phyloP scores from a whole-genome alignment of 2,888 invertebrate species.

The Holacanthella duospinosa region DNA sequence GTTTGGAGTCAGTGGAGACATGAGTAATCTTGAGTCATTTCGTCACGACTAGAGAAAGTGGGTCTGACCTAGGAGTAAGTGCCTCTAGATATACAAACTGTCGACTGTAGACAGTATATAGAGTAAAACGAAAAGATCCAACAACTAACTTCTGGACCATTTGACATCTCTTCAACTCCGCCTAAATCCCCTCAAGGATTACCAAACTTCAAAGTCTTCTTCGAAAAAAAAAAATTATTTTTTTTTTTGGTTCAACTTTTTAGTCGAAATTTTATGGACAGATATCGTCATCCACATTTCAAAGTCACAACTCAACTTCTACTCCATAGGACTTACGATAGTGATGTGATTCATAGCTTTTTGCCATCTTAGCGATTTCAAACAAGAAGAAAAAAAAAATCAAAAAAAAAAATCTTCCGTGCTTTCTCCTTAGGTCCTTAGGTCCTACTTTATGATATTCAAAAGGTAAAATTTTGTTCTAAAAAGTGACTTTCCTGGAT shows the following conservation, averaged over 20 bases:
- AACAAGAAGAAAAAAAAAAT: no score
- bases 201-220: background rate
- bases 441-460: no score
- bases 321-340: no score
- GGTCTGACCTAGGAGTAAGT: background rate
- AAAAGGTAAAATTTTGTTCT: no score
- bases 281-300: background rate
- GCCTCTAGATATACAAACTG: background rate
- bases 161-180: conserved; percentile 38
- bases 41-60: conserved; percentile 29
- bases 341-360: no score
- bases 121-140: background rate
- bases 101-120: conserved; percentile 13
- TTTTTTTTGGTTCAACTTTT: no score
- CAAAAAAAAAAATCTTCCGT: no score
- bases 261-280: background rate
- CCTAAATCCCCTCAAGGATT: conserved; percentile 27
- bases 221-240: no score
- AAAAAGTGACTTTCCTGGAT: no score
- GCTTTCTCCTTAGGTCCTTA: no score
- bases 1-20: conserved; percentile 37
- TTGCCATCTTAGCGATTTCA: no score
- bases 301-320: no score
- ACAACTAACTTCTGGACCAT: conserved; percentile 35
- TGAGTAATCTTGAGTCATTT: conserved; percentile 37